Base-by-base conservation (phyloP, 2,888 invertebrate species). In the Agriopis marginaria region DNA sequence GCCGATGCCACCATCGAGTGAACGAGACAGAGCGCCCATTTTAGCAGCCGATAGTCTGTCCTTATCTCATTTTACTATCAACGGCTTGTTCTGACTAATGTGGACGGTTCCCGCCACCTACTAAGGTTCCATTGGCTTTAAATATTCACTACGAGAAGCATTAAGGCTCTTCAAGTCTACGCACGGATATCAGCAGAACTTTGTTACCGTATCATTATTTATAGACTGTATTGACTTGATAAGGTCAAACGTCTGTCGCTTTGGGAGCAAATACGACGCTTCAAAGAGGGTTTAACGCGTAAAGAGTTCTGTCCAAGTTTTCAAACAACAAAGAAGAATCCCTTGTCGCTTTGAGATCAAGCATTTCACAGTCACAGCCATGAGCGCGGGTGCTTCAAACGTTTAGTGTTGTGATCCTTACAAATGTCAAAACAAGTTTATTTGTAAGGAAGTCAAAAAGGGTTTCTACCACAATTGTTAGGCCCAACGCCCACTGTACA, bases 131-230 rank as follows among this genome's bases (percentile, higher is more conserved):
- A 58, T 64, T 61, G 59, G 39, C 66, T 74, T 80, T 73, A 77
- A 80, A 79, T 79, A 79, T 79, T 81, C 70, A 79, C 69, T 61
- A 74, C 62, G 63, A 66, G 66, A 11, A 71, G 50, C 23, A 65
- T 61, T 56, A 65, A 47, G 54, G 61, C 44, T 49, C 54, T 44
- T 9, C 47, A 53, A 54, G 53, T 44, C 58, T 45, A 11, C 45
- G 58, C 39, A 54, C 39, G 54, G 54, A 58, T 17, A 56, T 39
- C 49, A 40, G 11, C 32, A 51, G 10, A 53, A 45, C 32, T 40
- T 32, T 4, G 51, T 55, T 49, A 49, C 47, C 10, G 39, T 55
- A 49, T 51, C 54, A 63, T 58, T 58, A 53, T 53, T 63, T 58
- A 53, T 68, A 63, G 42, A 68, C 45, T 17, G 32, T 60, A 68